Evolutionary conservation across 2,797 vertebrate genomes (phyloP).

Genomic region (Staurois parvus): DNA sequence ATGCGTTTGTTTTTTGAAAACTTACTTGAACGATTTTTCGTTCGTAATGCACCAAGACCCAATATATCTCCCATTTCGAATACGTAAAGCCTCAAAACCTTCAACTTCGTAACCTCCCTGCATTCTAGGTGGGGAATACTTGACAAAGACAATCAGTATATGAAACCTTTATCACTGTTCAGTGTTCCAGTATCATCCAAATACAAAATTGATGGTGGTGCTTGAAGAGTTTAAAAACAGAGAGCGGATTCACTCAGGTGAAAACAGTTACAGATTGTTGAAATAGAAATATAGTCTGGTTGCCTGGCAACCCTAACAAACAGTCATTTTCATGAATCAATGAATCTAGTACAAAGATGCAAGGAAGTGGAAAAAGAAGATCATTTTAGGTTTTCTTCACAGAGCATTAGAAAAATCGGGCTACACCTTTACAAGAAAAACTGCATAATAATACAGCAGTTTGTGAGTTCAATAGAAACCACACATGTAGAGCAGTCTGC

Average conservation of each 20-base stretch:
- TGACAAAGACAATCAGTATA: background rate
- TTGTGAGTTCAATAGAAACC: background rate
- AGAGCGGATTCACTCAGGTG: conserved; percentile 5
- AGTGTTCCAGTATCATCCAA: background rate
- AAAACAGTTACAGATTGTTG: background rate
- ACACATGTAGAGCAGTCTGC: background rate
- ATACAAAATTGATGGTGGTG: background rate
- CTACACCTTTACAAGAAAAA: background rate
- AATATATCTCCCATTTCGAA: background rate
- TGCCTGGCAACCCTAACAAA: conserved; percentile 21
- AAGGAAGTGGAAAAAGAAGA: conserved; percentile 10
- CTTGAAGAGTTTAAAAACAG: background rate
- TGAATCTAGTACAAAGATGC: conserved; percentile 14
- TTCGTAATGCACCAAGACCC: background rate
- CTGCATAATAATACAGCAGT: background rate
- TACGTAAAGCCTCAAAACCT: background rate
- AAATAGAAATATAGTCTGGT: conserved; percentile 13
- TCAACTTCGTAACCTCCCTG: background rate
- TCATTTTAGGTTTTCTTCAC: background rate
- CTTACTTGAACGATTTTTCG: too few relatives aligned
- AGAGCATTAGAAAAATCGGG: background rate
- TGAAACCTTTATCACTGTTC: background rate
- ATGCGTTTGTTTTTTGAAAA: too few relatives aligned
- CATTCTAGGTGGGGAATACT: background rate
- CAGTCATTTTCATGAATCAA: conserved; percentile 29